Evolutionary conservation across 2,113 vertebrate genomes (phyloP).

Genomic region (Rana temporaria): DNA sequence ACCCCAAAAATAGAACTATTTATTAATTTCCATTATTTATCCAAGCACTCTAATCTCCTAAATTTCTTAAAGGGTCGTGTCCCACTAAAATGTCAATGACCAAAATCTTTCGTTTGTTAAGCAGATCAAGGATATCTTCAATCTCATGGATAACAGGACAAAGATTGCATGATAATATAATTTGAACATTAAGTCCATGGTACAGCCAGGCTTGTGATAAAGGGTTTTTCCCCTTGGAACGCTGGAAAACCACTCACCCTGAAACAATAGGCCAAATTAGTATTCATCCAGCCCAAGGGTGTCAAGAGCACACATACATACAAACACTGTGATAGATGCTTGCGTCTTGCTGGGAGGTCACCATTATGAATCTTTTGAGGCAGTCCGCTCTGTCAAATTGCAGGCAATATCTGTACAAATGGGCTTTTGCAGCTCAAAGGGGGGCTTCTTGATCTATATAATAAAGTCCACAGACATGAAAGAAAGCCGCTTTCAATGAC

Average conservation of each 20-base stretch:
- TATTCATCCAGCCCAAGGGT: conserved; percentile 75
- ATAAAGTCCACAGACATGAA: conserved; percentile 81
- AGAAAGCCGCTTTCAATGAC: conserved; percentile 77
- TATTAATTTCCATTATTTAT: neutral
- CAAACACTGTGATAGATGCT: conserved; percentile 74
- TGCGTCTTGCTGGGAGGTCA: conserved; percentile 80
- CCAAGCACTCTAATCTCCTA: conserved; percentile 1
- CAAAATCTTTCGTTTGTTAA: conserved; percentile 65
- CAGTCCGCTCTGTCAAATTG: conserved; percentile 75
- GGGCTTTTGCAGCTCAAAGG: conserved; percentile 72
- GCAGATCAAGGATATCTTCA: conserved; percentile 66
- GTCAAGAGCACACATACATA: conserved; percentile 61
- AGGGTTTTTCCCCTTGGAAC: conserved; percentile 75
- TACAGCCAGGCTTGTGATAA: conserved; percentile 73
- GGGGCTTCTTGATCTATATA: conserved; percentile 72
- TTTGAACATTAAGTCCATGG: conserved; percentile 78
- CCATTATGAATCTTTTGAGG: conserved; percentile 73
- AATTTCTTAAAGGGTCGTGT: conserved; percentile 69
- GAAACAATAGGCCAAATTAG: conserved; percentile 89
- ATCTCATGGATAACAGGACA: conserved; percentile 60
- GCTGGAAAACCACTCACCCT: conserved; percentile 84
- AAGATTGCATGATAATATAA: conserved; percentile 76
- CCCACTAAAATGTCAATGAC: conserved; percentile 64
- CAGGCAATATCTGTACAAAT: conserved; percentile 76
- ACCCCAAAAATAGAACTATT: neutral